Evolutionary conservation across 1,140 invertebrate species (phyloP), one percentile per base, ranked within the genome.

Genomic region (Agrilus planipennis): DNA sequence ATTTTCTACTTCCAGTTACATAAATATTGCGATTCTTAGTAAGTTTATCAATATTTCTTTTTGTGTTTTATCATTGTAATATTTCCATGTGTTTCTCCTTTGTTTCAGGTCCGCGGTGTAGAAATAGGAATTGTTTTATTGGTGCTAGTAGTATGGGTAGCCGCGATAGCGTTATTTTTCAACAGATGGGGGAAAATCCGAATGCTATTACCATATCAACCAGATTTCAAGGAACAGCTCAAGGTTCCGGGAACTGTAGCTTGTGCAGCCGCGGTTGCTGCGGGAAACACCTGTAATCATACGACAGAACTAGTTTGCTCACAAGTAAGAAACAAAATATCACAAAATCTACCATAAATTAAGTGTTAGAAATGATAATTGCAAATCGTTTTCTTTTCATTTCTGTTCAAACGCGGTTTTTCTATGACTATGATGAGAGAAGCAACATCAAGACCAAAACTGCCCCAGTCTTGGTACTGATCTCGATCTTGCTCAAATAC

Each of bases 141-240:
- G 51, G 86, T 90, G 18, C 65, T 92, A 25, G 71, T 87, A 42
- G 77, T 90, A 7, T 92, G 88, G 88, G 77, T 84, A 3, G 85
- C 77, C 0, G 87, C 86, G 7, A 89, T 92, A 53, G 81, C 81
- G 1, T 65, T 91, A 3, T 91, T 90, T 69, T 89, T 90, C 68
- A 89, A 88, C 57, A 73, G 84, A 22, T 90, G 87, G 88, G 88
- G 88, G 11, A 92, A 92, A 68, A 92, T 91, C 30, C 72, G 89
- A 25, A 91, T 91, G 88, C 67, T 92, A 41, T 67, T 90, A 47
- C 88, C 88, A 1, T 92, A 91, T 60, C 87, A 91, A 55, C 88
- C 89, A 4, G 86, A 88, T 50, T 89, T 87, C 60, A 89, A 88
- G 56, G 83, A 86, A 55, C 81, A 84, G 58, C 62, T 84, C 2